A percentile compares a stretch with the other conserved stretches of the same genome.
phyloP scores from a whole-genome alignment of 1,140 invertebrate genomes.

The Leptinotarsa lineolata region DNA sequence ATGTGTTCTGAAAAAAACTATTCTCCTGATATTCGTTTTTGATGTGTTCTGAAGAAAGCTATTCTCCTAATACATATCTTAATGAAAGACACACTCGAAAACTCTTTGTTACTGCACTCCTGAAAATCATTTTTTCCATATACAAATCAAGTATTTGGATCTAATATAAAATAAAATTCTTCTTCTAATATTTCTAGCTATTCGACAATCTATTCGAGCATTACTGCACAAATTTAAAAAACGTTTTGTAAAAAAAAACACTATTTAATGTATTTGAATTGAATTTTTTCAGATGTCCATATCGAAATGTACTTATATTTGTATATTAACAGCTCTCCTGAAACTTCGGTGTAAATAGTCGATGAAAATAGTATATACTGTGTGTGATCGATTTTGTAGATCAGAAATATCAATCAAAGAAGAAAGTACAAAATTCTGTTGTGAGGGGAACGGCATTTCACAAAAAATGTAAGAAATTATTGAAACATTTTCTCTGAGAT shows the following conservation, averaged over 20 bases:
- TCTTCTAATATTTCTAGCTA: not conserved
- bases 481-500: slow-evolving; percentile 10
- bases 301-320: slow-evolving; percentile 9
- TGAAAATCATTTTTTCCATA: too few relatives aligned
- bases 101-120: too few relatives aligned
- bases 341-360: slow-evolving; percentile 18
- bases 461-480: too few relatives aligned
- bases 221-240: not conserved
- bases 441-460: slow-evolving; percentile 26
- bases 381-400: slow-evolving; percentile 35
- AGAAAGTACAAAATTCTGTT: slow-evolving; percentile 32
- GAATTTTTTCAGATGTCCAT: slow-evolving; percentile 13
- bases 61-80: too few relatives aligned
- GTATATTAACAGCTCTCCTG: slow-evolving; percentile 18
- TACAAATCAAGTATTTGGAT: too few relatives aligned
- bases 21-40: too few relatives aligned
- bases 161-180: too few relatives aligned
- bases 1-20: too few relatives aligned
- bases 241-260: not conserved
- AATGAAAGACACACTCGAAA: too few relatives aligned
- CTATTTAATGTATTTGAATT: slow-evolving; percentile 8
- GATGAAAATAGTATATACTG: slow-evolving; percentile 24
- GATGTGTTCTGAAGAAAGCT: too few relatives aligned
- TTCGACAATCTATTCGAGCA: slow-evolving; percentile 10
- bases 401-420: slow-evolving; percentile 35